Percentiles rank a stretch among this genome's conserved stretches.
Conservation (phyloP, 2,797 vertebrate genomes). For the Tadarida brasiliensis region DNA sequence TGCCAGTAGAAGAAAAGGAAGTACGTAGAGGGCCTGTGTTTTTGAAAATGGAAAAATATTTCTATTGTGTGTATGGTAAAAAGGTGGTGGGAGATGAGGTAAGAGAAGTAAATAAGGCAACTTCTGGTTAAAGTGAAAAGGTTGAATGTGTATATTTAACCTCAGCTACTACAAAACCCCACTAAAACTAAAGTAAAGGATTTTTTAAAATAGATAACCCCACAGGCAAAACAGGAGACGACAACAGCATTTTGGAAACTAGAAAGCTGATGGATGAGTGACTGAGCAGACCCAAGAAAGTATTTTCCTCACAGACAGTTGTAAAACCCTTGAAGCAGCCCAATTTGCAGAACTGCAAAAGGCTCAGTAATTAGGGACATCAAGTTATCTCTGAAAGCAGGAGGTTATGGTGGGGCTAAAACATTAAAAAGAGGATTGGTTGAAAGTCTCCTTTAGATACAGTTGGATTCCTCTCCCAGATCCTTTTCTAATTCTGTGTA, state of each 20-base stretch:
- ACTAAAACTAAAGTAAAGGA: slow-evolving; percentile 1
- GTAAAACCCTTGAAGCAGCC: slow-evolving; percentile 23
- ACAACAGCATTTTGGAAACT: not conserved
- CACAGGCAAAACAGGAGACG: not conserved
- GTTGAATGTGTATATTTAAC: not conserved
- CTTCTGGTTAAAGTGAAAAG: not conserved
- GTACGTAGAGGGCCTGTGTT: not conserved
- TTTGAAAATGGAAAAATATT: slow-evolving; percentile 31
- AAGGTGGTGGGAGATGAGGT: not conserved
- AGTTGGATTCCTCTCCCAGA: not conserved
- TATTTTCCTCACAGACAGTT: not conserved
- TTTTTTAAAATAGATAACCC: not conserved
- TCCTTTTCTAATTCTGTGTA: slow-evolving; percentile 24
- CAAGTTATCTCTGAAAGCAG: not conserved
- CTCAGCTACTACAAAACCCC: not conserved
- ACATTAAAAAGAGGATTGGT: slow-evolving; percentile 43
- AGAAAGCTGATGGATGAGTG: not conserved
- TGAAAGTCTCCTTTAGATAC: not conserved
- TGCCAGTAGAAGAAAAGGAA: not conserved
- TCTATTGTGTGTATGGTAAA: not conserved
- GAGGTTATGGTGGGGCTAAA: not conserved
- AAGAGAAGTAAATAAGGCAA: not conserved
- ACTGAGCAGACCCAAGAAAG: not conserved
- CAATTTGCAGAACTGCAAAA: not conserved
- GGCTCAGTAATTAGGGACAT: not conserved